Base-by-base conservation (phyloP, 2,797 vertebrate species). In the Cyprinodon diabolis region DNA sequence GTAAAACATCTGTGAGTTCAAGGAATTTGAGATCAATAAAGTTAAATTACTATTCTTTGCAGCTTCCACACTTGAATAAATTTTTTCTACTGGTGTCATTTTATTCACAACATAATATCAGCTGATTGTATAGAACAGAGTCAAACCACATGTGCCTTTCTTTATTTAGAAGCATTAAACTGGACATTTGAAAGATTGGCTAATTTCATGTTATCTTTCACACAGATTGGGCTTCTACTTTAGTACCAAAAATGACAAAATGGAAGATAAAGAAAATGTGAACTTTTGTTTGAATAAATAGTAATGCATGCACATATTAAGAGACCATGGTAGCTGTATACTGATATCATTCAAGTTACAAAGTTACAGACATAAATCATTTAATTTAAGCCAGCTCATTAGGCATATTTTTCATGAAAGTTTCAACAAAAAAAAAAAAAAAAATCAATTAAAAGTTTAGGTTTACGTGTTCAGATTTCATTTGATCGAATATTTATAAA, bases 201-300 rank as follows among this genome's bases (percentile, higher is more conserved):
- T 19, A 8, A 17, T 40, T 69, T 69, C 55, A 35, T 23, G 14
- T 51, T 14, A 71, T 71, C 19, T 30, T 19, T 25, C 19, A 11
- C 30, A 37, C 1, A 47, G 2, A 62, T 13, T 4, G 49, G 25
- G 10, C 0, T 45, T 60, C 62, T 15, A 60, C 14, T 45, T 45
- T 57, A 25, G 48, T 37, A 49, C 43, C 25, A 43, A 21, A 63
- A 52, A 21, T 49, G 66, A 65, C 0, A 63, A 63, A 78, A 0
- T 30, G 30, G 3, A 8, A 13, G 6, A 19, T 48, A 49, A 6
- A 11, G 9, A 30, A 3, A 68, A 35, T n/a, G 7, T 76, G 30
- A 47, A 54, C 40, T 30, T 13, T 48, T n/a, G 23, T 13, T 15
- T 40, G 35, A 66, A 71, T 62, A 54, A 77, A 77, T 60, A 68